Conservation (phyloP, 2,888 invertebrate genomes). For the Galerucella nymphaeae region DNA sequence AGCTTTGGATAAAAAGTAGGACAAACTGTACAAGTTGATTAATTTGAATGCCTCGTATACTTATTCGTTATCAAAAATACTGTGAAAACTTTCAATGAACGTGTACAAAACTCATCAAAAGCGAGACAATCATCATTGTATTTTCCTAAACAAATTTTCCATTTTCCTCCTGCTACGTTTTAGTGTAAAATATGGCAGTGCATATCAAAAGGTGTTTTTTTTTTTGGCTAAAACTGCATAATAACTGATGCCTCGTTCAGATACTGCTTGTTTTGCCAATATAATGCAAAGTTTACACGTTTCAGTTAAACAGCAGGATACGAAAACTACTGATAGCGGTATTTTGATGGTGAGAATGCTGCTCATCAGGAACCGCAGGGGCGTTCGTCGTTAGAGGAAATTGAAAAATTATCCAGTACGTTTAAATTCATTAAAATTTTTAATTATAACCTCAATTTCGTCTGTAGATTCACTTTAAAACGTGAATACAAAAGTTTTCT, state of each 20-base stretch:
- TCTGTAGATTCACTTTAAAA: no score
- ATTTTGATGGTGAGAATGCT: slow-evolving; percentile 25
- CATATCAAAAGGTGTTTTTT: slow-evolving; percentile 41
- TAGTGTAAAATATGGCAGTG: slow-evolving; percentile 32
- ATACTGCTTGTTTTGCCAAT: slow-evolving; percentile 50
- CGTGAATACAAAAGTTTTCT: no score
- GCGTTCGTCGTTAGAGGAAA: background rate
- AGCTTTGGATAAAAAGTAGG: no score
- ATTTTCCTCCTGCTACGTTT: slow-evolving; percentile 21
- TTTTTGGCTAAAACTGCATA: slow-evolving; percentile 44
- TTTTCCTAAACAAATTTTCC: slow-evolving; percentile 21
- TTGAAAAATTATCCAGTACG: background rate
- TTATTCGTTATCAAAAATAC: slow-evolving; percentile 11
- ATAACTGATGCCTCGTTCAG: slow-evolving; percentile 43
- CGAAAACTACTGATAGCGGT: slow-evolving; percentile 37
- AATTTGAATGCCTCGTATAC: background rate
- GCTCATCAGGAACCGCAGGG: slow-evolving; percentile 21
- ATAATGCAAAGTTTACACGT: slow-evolving; percentile 51
- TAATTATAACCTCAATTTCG: no score
- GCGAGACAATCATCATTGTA: slow-evolving; percentile 33
- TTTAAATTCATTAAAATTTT: background rate
- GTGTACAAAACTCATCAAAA: slow-evolving; percentile 26
- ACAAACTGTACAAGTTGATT: no score
- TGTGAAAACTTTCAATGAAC: slow-evolving; percentile 18
- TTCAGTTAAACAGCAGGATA: slow-evolving; percentile 46